Percentiles rank a stretch among this genome's conserved stretches.
phyloP scores from a whole-genome alignment of 2,113 vertebrate genomes.

The Microcebus murinus region DNA sequence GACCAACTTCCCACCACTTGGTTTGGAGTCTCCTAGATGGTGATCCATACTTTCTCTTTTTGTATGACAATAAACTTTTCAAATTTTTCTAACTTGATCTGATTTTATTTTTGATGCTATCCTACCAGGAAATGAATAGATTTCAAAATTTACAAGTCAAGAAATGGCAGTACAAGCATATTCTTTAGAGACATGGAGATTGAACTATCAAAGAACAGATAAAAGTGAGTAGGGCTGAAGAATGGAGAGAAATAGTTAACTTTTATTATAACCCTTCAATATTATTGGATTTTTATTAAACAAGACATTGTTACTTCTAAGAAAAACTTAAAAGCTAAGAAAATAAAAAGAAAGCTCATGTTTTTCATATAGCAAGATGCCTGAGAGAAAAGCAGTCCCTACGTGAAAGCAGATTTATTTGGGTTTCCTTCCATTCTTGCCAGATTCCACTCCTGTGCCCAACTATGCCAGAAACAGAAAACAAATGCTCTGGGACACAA shows the following conservation, averaged over 20 bases:
- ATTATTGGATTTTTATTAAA: background rate
- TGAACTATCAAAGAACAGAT: background rate
- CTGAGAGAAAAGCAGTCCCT: background rate
- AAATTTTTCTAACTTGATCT: background rate
- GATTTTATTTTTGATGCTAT: background rate
- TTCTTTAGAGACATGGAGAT: background rate
- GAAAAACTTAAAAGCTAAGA: background rate
- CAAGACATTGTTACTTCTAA: background rate
- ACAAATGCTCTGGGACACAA: background rate
- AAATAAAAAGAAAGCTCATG: background rate
- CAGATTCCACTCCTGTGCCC: background rate
- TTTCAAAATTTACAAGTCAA: background rate
- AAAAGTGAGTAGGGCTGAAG: background rate
- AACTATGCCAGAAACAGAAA: background rate
- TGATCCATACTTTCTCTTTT: background rate
- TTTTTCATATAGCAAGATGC: background rate
- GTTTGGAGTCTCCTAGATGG: background rate
- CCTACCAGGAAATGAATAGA: background rate
- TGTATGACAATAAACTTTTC: background rate
- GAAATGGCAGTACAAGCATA: background rate
- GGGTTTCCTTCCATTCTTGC: background rate
- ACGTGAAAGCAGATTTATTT: background rate
- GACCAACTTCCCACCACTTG: background rate
- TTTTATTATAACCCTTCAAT: background rate
- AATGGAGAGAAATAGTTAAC: background rate